Evolutionary conservation across 2,113 vertebrate species (phyloP).

Genomic region (Phrynosoma platyrhinos): DNA sequence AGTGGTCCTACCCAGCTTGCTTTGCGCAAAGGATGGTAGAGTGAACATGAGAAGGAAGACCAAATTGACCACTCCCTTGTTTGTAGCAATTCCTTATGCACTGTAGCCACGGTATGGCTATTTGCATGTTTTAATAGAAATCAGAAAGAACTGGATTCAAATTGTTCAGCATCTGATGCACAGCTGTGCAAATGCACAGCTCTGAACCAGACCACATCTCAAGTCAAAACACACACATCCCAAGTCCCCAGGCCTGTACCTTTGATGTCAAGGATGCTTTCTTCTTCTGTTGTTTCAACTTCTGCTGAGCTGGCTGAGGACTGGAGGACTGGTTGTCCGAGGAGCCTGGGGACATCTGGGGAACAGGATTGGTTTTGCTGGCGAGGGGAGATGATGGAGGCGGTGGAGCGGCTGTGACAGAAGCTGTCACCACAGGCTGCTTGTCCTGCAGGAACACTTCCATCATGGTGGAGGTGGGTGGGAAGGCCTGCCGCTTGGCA

Average conservation of each 20-base stretch:
- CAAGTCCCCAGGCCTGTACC: conserved; percentile 71
- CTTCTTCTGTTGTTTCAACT: conserved; percentile 96
- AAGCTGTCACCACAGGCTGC: conserved; percentile 80
- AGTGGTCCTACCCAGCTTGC: too few relatives aligned
- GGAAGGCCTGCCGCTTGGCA: conserved; percentile 92
- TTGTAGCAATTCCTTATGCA: too few relatives aligned
- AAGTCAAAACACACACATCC: too few relatives aligned
- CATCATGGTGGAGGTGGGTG: conserved; percentile 90
- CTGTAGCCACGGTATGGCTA: too few relatives aligned
- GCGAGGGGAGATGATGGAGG: conserved; percentile 83
- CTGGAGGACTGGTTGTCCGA: conserved; percentile 94
- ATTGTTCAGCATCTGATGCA: too few relatives aligned
- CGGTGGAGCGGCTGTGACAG: conserved; percentile 77
- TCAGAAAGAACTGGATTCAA: too few relatives aligned
- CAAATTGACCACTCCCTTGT: too few relatives aligned
- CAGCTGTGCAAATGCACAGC: too few relatives aligned
- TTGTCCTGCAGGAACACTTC: conserved; percentile 97
- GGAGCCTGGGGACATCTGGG: conserved; percentile 92
- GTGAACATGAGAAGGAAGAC: too few relatives aligned
- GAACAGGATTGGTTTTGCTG: conserved; percentile 78
- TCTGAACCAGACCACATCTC: too few relatives aligned
- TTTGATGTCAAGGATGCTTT: conserved; percentile 92
- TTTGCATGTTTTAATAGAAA: too few relatives aligned
- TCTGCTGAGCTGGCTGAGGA: conserved; percentile 95
- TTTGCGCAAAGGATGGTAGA: too few relatives aligned